These are phyloP conservation scores for Eumerus sabulonum DNA, from an alignment of 2,888 invertebrate genomes.

Conservation along the genomic window DNA sequence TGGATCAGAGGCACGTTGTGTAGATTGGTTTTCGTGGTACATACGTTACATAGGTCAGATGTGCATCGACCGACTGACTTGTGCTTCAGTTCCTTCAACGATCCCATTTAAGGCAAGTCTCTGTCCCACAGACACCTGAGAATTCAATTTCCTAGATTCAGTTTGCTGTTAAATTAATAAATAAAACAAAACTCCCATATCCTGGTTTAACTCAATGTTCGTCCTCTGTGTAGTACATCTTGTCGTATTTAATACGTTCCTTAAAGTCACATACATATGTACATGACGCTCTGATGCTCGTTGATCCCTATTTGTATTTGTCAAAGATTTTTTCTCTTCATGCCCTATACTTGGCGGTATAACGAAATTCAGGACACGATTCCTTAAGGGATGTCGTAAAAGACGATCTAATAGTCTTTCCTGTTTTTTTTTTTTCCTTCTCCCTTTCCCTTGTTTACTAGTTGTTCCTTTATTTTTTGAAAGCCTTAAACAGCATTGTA, in stretches of 20 bases:
- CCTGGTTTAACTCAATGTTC: no score
- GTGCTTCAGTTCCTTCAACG: no score
- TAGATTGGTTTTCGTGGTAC: neutral
- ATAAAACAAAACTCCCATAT: constrained; percentile 27
- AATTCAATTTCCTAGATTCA: constrained; percentile 37
- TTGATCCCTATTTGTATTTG: constrained; percentile 65
- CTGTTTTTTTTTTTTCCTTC: constrained; percentile 43
- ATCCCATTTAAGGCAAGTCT: no score
- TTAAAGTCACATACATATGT: constrained; percentile 58
- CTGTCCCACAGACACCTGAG: no score
- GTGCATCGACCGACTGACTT: no score
- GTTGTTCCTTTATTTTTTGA: constrained; percentile 10
- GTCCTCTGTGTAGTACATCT: constrained; percentile 49
- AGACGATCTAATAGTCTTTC: constrained; percentile 65
- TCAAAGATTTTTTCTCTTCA: constrained; percentile 37
- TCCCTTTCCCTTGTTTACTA: constrained; percentile 17
- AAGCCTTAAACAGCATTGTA: constrained; percentile 26
- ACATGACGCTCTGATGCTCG: constrained; percentile 48
- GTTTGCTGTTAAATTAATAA: constrained; percentile 42
- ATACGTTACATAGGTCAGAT: neutral
- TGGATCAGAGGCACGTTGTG: neutral
- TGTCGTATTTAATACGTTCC: constrained; percentile 44
- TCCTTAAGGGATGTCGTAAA: constrained; percentile 66
- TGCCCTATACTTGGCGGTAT: constrained; percentile 28
- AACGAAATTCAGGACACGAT: constrained; percentile 65